Percentiles rank a stretch among this genome's conserved stretches.
These are phyloP conservation scores for Chrysotoxum bicinctum DNA, from an alignment of 2,888 invertebrate genomes.

Conservation along the genomic window DNA sequence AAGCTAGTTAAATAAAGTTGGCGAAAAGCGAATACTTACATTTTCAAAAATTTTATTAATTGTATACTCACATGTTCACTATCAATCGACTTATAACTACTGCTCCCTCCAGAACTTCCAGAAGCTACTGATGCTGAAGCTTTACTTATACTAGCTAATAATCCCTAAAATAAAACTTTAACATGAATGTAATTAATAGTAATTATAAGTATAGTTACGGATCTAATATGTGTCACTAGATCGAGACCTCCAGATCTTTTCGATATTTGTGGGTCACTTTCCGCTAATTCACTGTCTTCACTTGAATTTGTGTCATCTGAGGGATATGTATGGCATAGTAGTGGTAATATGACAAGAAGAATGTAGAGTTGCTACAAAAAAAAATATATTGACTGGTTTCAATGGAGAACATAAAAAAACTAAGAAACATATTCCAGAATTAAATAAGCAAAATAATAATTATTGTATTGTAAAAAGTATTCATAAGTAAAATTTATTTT, in stretches of 20 bases:
- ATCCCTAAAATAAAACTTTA: constrained; percentile 73
- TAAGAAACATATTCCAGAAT: not conserved
- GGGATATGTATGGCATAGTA: constrained; percentile 77
- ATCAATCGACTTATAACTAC: constrained; percentile 74
- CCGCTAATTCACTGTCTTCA: constrained; percentile 78
- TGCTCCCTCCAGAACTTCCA: constrained; percentile 80
- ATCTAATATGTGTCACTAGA: constrained; percentile 79
- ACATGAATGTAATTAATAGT: not conserved
- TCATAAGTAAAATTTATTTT: no score
- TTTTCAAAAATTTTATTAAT: not conserved
- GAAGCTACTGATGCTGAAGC: constrained; percentile 81
- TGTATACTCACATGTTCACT: constrained; percentile 50
- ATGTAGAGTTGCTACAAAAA: constrained; percentile 74
- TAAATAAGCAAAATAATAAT: no score
- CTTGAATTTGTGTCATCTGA: constrained; percentile 75
- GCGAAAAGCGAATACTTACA: no score
- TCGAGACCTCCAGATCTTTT: constrained; percentile 81
- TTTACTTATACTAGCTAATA: constrained; percentile 79
- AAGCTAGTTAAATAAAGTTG: no score
- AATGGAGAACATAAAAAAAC: not conserved
- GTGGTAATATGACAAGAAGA: constrained; percentile 75
- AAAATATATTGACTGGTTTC: not conserved
- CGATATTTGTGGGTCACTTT: constrained; percentile 77
- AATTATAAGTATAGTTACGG: constrained; percentile 65
- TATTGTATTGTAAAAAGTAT: no score